Conservation (phyloP, 2,113 vertebrate genomes). For the Stegastes partitus region DNA sequence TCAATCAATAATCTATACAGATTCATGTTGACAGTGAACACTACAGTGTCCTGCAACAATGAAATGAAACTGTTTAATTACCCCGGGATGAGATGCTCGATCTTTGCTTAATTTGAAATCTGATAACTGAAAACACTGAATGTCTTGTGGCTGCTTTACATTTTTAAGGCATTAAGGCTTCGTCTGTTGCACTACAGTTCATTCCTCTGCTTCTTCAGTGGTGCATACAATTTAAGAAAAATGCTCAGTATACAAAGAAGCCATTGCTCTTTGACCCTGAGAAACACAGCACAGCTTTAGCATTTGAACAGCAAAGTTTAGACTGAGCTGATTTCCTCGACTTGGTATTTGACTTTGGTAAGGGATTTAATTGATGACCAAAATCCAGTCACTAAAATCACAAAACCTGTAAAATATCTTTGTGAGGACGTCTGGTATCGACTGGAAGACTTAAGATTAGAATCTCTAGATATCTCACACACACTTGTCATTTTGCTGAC, state of each 20-base stretch:
- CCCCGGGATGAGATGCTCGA: not conserved
- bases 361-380: too few species aligned
- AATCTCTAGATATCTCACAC: too few species aligned
- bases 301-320: not conserved
- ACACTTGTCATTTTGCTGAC: too few species aligned
- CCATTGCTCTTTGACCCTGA: not conserved
- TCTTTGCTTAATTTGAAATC: not conserved
- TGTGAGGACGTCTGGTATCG: too few species aligned
- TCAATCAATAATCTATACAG: not conserved
- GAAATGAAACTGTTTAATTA: not conserved
- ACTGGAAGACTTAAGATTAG: too few species aligned
- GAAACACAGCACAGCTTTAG: not conserved
- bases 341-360: slow-evolving; percentile 1
- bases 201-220: slow-evolving; percentile 1
- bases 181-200: not conserved
- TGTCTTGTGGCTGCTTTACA: not conserved
- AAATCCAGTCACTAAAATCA: too few species aligned
- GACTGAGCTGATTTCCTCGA: not conserved
- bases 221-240: not conserved
- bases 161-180: not conserved
- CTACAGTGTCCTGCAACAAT: not conserved
- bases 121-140: not conserved
- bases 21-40: not conserved
- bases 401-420: too few species aligned
- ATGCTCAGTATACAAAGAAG: not conserved